Evolutionary conservation across 2,113 vertebrate genomes (phyloP).

Genomic region (Urocitellus parryii): DNA sequence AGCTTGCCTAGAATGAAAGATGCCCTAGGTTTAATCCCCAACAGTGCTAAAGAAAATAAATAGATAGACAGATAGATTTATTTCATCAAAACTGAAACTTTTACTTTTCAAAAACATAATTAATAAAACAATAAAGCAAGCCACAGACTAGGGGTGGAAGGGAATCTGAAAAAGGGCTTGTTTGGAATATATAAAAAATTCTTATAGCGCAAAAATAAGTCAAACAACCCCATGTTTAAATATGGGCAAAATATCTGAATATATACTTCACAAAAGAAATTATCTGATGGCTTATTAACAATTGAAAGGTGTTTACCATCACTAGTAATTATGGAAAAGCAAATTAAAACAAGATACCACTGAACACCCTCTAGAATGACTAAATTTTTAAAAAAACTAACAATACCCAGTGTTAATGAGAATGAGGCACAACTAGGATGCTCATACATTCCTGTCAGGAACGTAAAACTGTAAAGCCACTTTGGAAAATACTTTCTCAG

Average conservation of each 20-base stretch:
- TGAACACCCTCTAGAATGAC: not conserved
- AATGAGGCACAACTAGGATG: not conserved
- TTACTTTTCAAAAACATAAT: not conserved
- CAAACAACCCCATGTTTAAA: not conserved
- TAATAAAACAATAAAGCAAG: not conserved
- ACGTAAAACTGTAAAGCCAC: not conserved
- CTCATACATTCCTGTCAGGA: not conserved
- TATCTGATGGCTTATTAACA: not conserved
- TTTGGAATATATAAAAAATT: not conserved
- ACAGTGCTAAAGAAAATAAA: not conserved
- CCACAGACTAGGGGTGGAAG: not conserved
- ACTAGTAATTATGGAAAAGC: not conserved
- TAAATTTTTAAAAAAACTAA: not conserved
- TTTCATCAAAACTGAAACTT: not conserved
- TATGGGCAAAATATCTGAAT: not conserved
- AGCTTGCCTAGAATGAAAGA: too few relatives aligned
- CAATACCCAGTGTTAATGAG: not conserved
- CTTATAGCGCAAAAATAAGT: not conserved
- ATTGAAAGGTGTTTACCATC: conserved; percentile 2
- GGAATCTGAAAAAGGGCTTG: not conserved
- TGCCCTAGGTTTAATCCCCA: too few relatives aligned
- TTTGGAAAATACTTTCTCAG: not conserved
- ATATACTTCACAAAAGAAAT: not conserved
- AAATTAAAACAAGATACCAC: conserved; percentile 7
- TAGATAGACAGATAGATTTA: not conserved